Evolutionary conservation across 2,888 invertebrate species (phyloP).

Genomic region (Stratiomys singularior): DNA sequence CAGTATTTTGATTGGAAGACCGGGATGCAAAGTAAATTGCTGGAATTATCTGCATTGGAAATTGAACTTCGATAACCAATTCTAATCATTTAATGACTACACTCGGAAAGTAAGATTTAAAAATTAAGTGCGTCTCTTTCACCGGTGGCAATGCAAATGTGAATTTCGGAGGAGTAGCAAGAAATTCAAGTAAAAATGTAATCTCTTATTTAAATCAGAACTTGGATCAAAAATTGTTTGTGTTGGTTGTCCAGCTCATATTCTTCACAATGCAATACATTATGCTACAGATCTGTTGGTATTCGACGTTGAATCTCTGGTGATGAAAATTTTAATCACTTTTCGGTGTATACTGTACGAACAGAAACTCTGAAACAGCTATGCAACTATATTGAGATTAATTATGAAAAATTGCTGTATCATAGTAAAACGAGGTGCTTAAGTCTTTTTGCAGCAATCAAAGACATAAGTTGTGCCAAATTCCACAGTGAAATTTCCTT

Average conservation of each 20-base stretch:
- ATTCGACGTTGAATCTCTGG: background rate
- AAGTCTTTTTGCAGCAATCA: constrained; percentile 2
- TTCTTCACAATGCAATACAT: background rate
- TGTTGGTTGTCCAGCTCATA: background rate
- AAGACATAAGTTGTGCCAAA: no score
- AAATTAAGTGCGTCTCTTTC: background rate
- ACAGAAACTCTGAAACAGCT: background rate
- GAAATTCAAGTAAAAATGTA: background rate
- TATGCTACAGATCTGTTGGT: background rate
- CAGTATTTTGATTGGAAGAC: background rate
- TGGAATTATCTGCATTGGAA: constrained; percentile 6
- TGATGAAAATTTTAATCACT: background rate
- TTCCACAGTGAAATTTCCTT: no score
- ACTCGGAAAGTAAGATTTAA: background rate
- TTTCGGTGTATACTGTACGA: no score
- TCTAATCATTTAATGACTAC: background rate
- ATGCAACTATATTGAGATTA: background rate
- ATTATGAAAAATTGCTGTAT: background rate
- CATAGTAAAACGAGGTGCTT: background rate
- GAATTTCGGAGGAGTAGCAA: background rate
- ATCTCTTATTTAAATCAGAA: background rate
- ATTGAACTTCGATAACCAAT: background rate
- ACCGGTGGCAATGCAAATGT: constrained; percentile 5
- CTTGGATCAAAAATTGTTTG: background rate
- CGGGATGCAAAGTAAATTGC: constrained; percentile 4